These are phyloP conservation scores for Branchellion lobata DNA, from an alignment of 2,888 invertebrate genomes.

Conservation along the genomic window DNA sequence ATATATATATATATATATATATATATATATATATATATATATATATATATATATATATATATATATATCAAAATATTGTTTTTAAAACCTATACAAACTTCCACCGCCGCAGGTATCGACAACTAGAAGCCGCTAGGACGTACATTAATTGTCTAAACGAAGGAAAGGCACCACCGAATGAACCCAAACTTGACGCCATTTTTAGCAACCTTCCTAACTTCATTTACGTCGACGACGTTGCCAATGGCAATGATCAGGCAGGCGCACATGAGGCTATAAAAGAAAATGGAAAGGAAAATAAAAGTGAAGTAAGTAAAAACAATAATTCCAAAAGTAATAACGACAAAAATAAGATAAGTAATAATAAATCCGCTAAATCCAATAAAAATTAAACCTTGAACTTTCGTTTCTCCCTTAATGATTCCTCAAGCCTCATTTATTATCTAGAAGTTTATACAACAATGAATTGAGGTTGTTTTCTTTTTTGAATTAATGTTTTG, in stretches of 20 bases:
- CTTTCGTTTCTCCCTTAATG: no score
- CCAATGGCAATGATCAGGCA: background rate
- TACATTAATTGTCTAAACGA: background rate
- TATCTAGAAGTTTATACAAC: no score
- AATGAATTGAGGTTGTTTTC: no score
- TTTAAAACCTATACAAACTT: no score
- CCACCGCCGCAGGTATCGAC: slow-evolving; percentile 1
- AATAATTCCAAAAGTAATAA: background rate
- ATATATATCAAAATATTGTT: no score
- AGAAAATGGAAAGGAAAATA: background rate
- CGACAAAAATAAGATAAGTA: background rate
- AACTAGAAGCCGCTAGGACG: background rate
- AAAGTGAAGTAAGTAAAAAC: background rate
- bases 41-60: no score
- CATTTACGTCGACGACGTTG: slow-evolving; percentile 3
- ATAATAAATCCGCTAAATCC: no score
- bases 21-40: no score
- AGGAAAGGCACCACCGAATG: background rate
- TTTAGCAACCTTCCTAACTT: slow-evolving; percentile 15
- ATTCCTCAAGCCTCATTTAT: no score
- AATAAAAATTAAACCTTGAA: no score
- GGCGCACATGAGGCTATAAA: background rate
- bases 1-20: no score
- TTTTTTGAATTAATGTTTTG: no score
- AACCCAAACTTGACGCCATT: background rate